Evolutionary conservation across 35 echinoderm and acorn worm species (phyloP).

Genomic region (Heliocidaris erythrogramma): DNA sequence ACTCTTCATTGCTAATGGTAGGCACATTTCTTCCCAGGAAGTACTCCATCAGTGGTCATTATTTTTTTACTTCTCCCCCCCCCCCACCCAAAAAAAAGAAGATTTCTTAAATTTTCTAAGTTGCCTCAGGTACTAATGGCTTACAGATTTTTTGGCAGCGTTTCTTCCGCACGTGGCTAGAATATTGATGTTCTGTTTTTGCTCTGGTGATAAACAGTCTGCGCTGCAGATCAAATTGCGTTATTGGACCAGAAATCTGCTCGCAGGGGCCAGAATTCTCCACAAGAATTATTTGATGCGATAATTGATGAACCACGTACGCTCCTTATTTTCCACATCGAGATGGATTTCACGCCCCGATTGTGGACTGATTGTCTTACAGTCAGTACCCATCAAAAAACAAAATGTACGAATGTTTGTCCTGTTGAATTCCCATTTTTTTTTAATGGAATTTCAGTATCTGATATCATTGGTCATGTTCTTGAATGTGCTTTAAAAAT

Average conservation of each 20-base stretch:
- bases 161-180: background rate
- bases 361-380: background rate
- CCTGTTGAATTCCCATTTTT: no score
- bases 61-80: background rate
- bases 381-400: background rate
- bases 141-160: background rate
- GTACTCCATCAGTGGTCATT: background rate
- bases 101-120: background rate
- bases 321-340: background rate
- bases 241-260: background rate
- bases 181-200: background rate
- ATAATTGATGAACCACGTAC: background rate
- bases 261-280: background rate
- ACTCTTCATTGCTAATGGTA: background rate
- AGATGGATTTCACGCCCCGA: background rate
- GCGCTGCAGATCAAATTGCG: background rate
- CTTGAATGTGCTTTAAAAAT: no score
- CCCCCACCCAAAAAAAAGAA: background rate
- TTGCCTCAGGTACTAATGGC: background rate
- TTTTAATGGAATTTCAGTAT: no score
- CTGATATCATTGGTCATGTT: no score
- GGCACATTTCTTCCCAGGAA: background rate
- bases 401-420: no score
- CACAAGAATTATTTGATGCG: background rate
- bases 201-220: background rate